These are phyloP conservation scores for Gephyroberyx darwinii DNA, from an alignment of 2,797 vertebrate genomes.

Conservation along the genomic window DNA sequence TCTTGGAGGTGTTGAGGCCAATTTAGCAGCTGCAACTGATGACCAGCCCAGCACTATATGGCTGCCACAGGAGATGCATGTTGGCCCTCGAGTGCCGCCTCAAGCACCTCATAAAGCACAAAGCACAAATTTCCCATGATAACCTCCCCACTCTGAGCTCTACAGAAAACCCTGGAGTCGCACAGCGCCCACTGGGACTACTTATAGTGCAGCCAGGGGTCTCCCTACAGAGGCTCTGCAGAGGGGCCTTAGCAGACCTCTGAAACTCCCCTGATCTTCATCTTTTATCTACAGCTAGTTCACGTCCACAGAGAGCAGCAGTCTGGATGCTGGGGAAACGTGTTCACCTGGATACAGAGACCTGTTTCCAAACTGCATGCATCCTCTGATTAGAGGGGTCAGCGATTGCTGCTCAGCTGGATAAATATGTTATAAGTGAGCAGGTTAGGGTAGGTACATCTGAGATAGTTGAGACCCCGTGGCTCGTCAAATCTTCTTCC, in stretches of 20 bases:
- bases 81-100: conserved; percentile 2
- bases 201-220: conserved; percentile 6
- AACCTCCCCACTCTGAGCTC: conserved; percentile 30
- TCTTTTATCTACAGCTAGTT: background rate
- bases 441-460: conserved; percentile 13
- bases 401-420: conserved; percentile 20
- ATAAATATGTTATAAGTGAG: conserved; percentile 20
- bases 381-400: conserved; percentile 18
- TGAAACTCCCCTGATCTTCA: background rate
- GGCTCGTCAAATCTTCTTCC: conserved; percentile 11
- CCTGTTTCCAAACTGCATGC: conserved; percentile 22
- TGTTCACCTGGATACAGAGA: conserved; percentile 11
- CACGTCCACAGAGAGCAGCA: conserved; percentile 2
- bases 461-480: background rate
- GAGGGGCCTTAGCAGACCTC: conserved; percentile 1
- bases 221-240: background rate
- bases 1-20: conserved; percentile 15
- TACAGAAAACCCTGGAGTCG: conserved; percentile 9
- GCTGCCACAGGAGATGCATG: conserved; percentile 6
- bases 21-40: conserved; percentile 19
- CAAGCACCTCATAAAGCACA: conserved; percentile 28
- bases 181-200: conserved; percentile 26
- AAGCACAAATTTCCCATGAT: conserved; percentile 50
- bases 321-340: background rate
- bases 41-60: background rate